These are phyloP conservation scores for Peromyscus melanophrys DNA, from an alignment of 2,797 vertebrate species.

Conservation along the genomic window DNA sequence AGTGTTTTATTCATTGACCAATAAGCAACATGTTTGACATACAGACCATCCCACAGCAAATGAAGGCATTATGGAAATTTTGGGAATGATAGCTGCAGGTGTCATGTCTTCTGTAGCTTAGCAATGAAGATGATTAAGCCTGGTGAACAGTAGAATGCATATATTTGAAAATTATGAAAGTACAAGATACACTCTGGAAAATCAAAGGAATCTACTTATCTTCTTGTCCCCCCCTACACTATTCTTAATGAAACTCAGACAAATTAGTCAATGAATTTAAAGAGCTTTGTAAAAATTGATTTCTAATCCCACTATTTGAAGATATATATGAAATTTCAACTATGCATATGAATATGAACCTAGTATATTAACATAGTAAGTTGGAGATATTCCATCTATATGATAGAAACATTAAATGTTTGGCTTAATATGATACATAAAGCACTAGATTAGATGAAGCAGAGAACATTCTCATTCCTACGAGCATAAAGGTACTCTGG, in stretches of 20 bases:
- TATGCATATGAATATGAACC: neutral
- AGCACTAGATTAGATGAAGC: neutral
- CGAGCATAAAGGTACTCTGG: neutral
- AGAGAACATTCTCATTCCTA: neutral
- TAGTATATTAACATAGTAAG: neutral
- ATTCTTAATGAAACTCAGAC: neutral
- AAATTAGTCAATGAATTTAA: neutral
- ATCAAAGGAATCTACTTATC: neutral
- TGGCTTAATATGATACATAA: neutral
- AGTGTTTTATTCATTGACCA: too few species aligned
- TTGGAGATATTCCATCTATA: neutral
- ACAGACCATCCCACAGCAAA: too few species aligned
- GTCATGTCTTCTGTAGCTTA: neutral
- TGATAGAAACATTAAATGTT: neutral
- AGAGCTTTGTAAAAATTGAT: neutral
- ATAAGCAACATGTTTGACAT: too few species aligned
- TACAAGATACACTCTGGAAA: neutral
- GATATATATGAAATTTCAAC: neutral
- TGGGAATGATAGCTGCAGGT: neutral
- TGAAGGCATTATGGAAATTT: neutral
- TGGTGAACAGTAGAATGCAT: neutral
- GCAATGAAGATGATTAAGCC: neutral
- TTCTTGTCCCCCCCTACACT: neutral
- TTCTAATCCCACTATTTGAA: neutral
- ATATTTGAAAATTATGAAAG: neutral